These are phyloP conservation scores for Tangara arthus DNA, from an alignment of 2,797 vertebrate genomes.

Conservation along the genomic window DNA sequence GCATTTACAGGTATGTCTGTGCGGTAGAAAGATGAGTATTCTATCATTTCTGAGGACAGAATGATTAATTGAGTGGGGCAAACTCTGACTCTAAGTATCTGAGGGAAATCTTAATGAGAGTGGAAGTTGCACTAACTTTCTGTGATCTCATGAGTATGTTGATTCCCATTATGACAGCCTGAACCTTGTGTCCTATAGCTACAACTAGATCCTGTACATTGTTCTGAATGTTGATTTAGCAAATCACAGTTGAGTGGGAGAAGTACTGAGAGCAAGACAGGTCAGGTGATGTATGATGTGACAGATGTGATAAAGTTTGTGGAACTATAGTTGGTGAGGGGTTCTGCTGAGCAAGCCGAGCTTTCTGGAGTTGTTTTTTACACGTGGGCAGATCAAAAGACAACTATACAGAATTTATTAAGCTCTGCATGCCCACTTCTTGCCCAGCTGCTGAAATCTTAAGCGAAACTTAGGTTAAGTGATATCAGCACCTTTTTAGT, in stretches of 20 bases:
- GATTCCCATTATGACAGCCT: background rate
- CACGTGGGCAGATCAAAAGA: background rate
- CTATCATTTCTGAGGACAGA: background rate
- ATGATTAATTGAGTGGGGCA: background rate
- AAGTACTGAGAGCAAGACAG: background rate
- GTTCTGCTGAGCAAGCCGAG: background rate
- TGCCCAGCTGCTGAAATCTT: background rate
- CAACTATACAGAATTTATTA: background rate
- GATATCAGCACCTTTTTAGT: background rate
- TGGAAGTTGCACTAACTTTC: background rate
- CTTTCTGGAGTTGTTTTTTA: background rate
- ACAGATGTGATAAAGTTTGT: background rate
- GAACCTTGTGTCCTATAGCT: background rate
- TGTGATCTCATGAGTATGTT: background rate
- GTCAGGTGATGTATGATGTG: background rate
- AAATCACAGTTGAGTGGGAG: background rate
- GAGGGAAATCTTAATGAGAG: background rate
- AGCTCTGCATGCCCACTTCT: background rate
- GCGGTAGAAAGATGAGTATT: background rate
- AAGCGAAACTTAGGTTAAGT: background rate
- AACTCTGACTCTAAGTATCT: background rate
- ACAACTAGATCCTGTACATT: background rate
- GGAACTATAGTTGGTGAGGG: background rate
- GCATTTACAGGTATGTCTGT: conserved; percentile 90
- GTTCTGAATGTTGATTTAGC: background rate